A percentile compares a stretch with the other conserved stretches of the same genome.
These are phyloP conservation scores for Phania funesta DNA, from an alignment of 2,888 invertebrate genomes.

Conservation along the genomic window DNA sequence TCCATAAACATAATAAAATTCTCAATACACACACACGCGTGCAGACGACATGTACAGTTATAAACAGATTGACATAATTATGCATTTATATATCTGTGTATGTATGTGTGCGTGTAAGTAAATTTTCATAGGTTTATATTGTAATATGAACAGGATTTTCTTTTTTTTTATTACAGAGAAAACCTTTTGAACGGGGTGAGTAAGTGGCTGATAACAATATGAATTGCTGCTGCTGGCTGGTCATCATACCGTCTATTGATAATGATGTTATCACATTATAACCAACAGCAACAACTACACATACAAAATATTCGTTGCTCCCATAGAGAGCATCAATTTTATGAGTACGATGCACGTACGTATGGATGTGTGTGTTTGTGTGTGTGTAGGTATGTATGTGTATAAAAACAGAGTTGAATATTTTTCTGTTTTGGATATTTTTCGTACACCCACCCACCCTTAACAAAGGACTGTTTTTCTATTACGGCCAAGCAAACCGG, in stretches of 20 bases:
- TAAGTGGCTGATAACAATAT: slow-evolving; percentile 27
- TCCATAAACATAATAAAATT: slow-evolving; percentile 45
- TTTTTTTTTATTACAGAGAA: slow-evolving; percentile 3
- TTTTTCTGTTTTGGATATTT: slow-evolving; percentile 12
- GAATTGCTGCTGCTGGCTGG: slow-evolving; percentile 17
- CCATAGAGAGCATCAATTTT: slow-evolving; percentile 59
- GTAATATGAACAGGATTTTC: slow-evolving; percentile 44
- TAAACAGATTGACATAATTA: slow-evolving; percentile 14
- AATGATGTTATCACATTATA: slow-evolving; percentile 62
- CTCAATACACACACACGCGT: slow-evolving; percentile 1
- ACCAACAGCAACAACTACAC: slow-evolving; percentile 38
- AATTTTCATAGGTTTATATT: slow-evolving; percentile 45
- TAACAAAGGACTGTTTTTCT: slow-evolving; percentile 32
- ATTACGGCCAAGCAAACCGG: neutral
- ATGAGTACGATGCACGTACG: neutral
- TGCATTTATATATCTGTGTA: neutral
- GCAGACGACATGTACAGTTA: neutral
- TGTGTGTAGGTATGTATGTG: neutral
- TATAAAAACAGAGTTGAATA: slow-evolving; percentile 13
- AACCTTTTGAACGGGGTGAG: slow-evolving; percentile 30
- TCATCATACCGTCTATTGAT: slow-evolving; percentile 44
- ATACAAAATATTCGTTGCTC: neutral
- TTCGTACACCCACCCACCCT: slow-evolving; percentile 53
- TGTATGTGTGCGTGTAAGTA: neutral
- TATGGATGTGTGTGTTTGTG: slow-evolving; percentile 12